Conservation (phyloP, 2,797 vertebrate genomes). For the Dromococcyx pavoninus region DNA sequence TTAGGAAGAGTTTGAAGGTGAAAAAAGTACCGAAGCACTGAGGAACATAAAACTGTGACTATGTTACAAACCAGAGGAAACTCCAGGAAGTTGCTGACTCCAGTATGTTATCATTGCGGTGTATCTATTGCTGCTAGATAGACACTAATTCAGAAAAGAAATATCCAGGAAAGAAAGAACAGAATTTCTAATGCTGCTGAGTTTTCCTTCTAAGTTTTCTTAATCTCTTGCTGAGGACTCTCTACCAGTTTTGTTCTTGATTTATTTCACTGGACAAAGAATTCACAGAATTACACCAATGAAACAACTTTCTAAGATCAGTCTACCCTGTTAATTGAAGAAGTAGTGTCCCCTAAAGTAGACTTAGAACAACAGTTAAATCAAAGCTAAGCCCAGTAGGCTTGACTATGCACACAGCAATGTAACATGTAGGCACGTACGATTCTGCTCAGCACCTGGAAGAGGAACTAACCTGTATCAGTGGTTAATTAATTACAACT, state of each 20-base stretch:
- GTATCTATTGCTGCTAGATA: neutral
- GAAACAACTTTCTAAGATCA: neutral
- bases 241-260: neutral
- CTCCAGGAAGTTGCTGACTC: neutral
- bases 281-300: neutral
- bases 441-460: neutral
- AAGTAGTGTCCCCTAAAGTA: neutral
- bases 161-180: neutral
- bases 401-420: neutral
- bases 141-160: neutral
- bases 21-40: neutral
- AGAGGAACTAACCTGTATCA: neutral
- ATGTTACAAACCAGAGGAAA: neutral
- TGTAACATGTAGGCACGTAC: neutral
- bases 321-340: neutral
- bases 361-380: neutral
- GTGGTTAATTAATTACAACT: neutral
- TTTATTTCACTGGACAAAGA: neutral
- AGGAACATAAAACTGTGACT: neutral
- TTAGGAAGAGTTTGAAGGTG: neutral
- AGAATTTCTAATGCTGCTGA: neutral
- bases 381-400: neutral
- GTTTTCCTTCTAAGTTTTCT: neutral
- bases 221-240: neutral
- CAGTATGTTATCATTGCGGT: rapidly evolving